phyloP scores from a whole-genome alignment of 1,140 invertebrate genomes.

The Calephelis nemesis region DNA sequence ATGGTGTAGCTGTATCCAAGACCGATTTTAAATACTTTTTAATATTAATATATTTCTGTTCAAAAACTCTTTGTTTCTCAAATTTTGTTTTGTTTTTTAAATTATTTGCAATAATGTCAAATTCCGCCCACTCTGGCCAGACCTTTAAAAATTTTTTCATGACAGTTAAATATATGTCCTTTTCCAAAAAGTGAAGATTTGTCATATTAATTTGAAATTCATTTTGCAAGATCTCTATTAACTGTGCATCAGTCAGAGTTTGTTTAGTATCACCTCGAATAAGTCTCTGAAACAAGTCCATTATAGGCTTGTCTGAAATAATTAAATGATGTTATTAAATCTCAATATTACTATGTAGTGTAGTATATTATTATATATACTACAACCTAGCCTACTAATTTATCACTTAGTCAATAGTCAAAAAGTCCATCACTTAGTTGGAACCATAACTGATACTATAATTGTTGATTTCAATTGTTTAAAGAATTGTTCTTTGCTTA shows the following conservation, averaged over 20 bases:
- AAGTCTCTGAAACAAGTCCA: conserved; percentile 45
- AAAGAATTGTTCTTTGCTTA: too few species aligned
- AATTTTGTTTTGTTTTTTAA: conserved; percentile 30
- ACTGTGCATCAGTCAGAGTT: conserved; percentile 56
- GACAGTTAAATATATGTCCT: conserved; percentile 56
- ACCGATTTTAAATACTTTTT: conserved; percentile 45
- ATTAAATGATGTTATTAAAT: conserved; percentile 22
- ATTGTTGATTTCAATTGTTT: too few species aligned
- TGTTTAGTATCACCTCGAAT: conserved; percentile 50
- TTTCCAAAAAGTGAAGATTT: conserved; percentile 41
- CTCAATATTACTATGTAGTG: too few species aligned
- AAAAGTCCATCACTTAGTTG: too few species aligned
- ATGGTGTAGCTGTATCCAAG: conserved; percentile 32
- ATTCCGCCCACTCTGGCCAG: conserved; percentile 64
- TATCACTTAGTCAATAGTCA: too few species aligned
- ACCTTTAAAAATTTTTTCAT: conserved; percentile 62
- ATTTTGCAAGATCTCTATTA: conserved; percentile 51
- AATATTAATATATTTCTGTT: conserved; percentile 42
- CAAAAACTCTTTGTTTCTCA: conserved; percentile 34
- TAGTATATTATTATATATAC: too few species aligned
- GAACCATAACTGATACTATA: too few species aligned
- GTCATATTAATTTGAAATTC: conserved; percentile 49
- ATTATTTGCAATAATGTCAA: conserved; percentile 42
- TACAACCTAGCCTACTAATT: too few species aligned
- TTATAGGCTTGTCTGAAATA: conserved; percentile 48